Evolutionary conservation across 2,797 vertebrate genomes (phyloP).

Genomic region (Peromyscus nudipes): DNA sequence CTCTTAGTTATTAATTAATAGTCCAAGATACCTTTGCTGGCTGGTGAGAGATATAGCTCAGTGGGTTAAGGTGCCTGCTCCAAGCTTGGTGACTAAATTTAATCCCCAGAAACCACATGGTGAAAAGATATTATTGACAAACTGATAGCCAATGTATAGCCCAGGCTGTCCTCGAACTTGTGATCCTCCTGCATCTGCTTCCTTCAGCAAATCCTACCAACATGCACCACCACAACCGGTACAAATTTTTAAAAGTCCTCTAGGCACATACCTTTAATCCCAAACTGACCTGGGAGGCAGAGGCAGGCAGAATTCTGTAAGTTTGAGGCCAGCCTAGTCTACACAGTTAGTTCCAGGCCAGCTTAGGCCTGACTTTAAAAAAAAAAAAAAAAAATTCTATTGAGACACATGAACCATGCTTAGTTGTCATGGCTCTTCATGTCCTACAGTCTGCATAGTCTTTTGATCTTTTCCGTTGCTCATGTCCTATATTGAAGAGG

Average conservation of each 20-base stretch:
- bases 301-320: not conserved
- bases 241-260: not conserved
- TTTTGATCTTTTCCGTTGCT: not conserved
- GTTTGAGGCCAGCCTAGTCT: not conserved
- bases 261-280: not conserved
- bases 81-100: not conserved
- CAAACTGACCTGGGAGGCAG: not conserved
- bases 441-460: not conserved
- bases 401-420: accelerated
- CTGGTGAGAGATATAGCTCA: not conserved
- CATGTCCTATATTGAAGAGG: not conserved
- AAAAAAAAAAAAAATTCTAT: not conserved
- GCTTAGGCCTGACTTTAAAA: too few species aligned
- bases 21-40: not conserved
- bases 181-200: not conserved
- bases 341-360: not conserved
- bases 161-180: not conserved
- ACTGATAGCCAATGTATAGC: not conserved
- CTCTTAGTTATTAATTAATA: not conserved
- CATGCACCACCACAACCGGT: not conserved
- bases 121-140: not conserved
- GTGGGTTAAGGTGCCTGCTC: not conserved
- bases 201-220: not conserved
- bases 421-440: not conserved
- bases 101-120: not conserved